Evolutionary conservation across 2,888 invertebrate genomes (phyloP).

Genomic region (Minunthozetes semirufus): DNA sequence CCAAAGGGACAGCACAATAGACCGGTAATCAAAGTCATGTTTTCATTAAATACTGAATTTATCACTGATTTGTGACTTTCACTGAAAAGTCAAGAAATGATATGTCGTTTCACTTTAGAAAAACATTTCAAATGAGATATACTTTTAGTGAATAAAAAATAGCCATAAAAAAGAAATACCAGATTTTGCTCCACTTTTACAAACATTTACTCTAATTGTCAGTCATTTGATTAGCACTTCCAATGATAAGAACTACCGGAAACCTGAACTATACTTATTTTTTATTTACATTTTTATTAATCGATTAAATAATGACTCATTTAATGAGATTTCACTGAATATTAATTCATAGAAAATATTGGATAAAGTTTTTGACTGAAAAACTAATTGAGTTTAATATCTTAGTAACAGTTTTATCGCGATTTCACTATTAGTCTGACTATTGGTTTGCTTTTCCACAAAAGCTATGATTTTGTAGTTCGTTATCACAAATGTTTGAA

Average conservation of each 20-base stretch:
- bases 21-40: constrained; percentile 3
- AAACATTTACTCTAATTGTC: neutral
- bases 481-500: neutral
- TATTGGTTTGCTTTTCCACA: neutral
- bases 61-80: no score
- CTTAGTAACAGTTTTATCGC: neutral
- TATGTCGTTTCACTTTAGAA: no score
- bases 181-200: neutral
- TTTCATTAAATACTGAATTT: neutral
- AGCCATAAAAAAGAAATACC: no score
- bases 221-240: neutral
- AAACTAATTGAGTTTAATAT: neutral
- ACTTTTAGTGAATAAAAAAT: no score
- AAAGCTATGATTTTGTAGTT: neutral
- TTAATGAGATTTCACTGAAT: neutral
- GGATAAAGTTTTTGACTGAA: neutral
- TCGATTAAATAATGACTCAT: no score
- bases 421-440: neutral
- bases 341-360: neutral
- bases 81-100: no score
- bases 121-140: no score
- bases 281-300: no score
- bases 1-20: neutral
- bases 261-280: neutral
- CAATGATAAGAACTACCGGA: neutral